phyloP scores from a whole-genome alignment of 64 coral and sea anemone genomes.

The Dendronephthya gigantea region DNA sequence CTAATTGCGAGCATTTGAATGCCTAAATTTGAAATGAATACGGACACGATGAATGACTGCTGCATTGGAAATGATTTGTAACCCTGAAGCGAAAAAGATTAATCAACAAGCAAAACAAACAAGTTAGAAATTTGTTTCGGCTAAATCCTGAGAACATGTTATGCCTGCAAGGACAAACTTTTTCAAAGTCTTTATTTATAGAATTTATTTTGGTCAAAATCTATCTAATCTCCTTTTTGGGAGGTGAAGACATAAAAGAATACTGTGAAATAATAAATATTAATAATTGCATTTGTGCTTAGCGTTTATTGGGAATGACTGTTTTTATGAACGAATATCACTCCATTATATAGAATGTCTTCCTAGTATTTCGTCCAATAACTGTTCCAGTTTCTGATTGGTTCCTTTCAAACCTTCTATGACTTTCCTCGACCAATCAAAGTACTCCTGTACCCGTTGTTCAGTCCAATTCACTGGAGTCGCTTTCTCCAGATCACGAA shows the following conservation, averaged over 20 bases:
- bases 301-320: not conserved
- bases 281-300: not conserved
- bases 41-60: not conserved
- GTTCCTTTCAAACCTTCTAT: constrained; percentile 36
- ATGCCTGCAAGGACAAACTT: not conserved
- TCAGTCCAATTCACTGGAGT: constrained; percentile 34
- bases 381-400: not conserved
- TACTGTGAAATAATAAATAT: not conserved
- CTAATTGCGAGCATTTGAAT: not conserved
- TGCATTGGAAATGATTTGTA: not conserved
- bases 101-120: not conserved
- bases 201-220: not conserved
- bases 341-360: not conserved
- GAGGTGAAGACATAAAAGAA: not conserved
- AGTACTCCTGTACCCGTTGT: constrained; percentile 27
- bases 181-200: not conserved
- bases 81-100: not conserved
- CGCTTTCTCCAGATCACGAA: constrained; percentile 35
- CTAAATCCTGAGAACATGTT: not conserved
- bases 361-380: not conserved
- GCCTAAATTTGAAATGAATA: not conserved
- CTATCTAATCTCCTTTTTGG: not conserved
- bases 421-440: constrained; percentile 26
- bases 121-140: not conserved
- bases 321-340: not conserved